Evolutionary conservation across 2,113 vertebrate species (phyloP).

Genomic region (Chaetodon trifascialis): DNA sequence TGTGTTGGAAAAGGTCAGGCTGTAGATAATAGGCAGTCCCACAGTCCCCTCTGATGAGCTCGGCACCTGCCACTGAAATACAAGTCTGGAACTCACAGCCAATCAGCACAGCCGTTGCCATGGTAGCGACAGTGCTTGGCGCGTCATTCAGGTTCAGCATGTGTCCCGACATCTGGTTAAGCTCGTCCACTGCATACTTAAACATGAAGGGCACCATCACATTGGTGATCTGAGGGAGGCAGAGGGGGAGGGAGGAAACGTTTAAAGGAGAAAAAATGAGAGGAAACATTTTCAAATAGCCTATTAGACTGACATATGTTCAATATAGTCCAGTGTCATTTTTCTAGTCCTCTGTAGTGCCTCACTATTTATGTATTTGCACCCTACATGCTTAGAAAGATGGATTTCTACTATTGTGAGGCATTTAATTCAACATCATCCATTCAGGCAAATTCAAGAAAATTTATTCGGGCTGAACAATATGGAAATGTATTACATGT

Average conservation of each 20-base stretch:
- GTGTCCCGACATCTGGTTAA: constrained; percentile 97
- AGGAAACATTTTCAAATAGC: constrained; percentile 47
- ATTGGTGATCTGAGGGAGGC: constrained; percentile 90
- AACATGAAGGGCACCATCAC: constrained; percentile 99
- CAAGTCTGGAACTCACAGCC: constrained; percentile 94
- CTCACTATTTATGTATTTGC: not conserved
- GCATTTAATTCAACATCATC: constrained; percentile 4
- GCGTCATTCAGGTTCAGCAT: constrained; percentile 94
- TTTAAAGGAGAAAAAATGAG: constrained; percentile 32
- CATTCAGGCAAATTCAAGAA: constrained; percentile 11
- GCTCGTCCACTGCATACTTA: constrained; percentile 97
- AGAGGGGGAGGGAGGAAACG: constrained; percentile 42
- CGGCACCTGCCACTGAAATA: constrained; percentile 76
- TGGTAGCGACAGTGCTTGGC: constrained; percentile 93
- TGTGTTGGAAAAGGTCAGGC: constrained; percentile 82
- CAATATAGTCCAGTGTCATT: constrained; percentile 25
- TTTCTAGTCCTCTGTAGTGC: constrained; percentile 11
- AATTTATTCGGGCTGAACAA: not conserved
- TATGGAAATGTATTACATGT: too few relatives aligned
- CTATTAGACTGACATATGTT: constrained; percentile 46
- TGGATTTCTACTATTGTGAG: not conserved
- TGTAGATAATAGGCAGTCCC: constrained; percentile 80
- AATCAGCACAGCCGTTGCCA: constrained; percentile 96
- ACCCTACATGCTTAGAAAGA: not conserved
- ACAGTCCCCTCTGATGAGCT: constrained; percentile 74